Percentiles rank a stretch among this genome's conserved stretches.
Conservation (phyloP, 2,888 invertebrate species). For the Sericinus montela region DNA sequence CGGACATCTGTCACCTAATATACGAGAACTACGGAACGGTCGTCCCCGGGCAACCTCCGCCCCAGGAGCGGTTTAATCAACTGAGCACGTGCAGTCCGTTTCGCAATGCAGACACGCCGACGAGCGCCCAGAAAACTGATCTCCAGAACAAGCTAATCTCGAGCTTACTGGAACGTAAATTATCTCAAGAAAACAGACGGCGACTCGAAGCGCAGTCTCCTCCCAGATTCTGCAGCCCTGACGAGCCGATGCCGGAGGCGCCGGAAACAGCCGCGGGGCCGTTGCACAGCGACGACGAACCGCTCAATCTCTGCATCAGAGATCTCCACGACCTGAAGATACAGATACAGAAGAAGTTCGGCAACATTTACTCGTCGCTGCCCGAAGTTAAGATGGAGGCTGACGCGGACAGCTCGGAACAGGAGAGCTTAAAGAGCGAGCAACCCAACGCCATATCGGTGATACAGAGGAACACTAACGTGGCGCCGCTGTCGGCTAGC, state of each 20-base stretch:
- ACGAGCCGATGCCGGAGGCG: conserved; percentile 57
- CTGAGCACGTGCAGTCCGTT: conserved; percentile 42
- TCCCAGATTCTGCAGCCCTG: conserved; percentile 52
- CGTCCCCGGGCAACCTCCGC: conserved; percentile 85
- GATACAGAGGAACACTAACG: conserved; percentile 65
- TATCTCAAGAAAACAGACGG: conserved; percentile 83
- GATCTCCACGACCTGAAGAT: conserved; percentile 86
- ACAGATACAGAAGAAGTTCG: conserved; percentile 80
- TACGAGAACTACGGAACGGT: conserved; percentile 95
- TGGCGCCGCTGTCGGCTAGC: conserved; percentile 54
- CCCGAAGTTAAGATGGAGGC: conserved; percentile 81
- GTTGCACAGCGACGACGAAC: conserved; percentile 81
- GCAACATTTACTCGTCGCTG: conserved; percentile 79
- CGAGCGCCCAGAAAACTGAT: conserved; percentile 76
- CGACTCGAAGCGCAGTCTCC: conserved; percentile 54
- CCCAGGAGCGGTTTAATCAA: conserved; percentile 62
- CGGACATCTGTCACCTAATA: conserved; percentile 94
- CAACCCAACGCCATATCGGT: conserved; percentile 70
- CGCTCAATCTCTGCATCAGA: conserved; percentile 89
- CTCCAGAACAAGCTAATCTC: conserved; percentile 84
- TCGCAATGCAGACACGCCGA: conserved; percentile 36
- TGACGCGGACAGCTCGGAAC: conserved; percentile 70
- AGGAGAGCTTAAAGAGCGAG: conserved; percentile 61
- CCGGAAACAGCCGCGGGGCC: conserved; percentile 52
- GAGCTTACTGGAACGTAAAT: conserved; percentile 83